phyloP scores from a whole-genome alignment of 2,797 vertebrate species.

The Acestrorhynchus altus region DNA sequence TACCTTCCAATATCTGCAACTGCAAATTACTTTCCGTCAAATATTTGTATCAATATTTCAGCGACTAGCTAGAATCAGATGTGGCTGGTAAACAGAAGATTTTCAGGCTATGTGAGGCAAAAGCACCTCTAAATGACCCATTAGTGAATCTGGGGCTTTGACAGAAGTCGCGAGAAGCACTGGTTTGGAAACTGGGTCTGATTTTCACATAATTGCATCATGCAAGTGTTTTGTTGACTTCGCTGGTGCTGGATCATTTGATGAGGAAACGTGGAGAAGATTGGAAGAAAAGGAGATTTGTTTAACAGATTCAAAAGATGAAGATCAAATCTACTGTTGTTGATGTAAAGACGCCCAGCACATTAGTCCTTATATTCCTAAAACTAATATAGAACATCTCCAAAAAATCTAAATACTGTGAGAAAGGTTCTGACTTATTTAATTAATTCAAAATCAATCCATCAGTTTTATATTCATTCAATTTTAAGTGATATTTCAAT shows the following conservation, averaged over 20 bases:
- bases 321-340: too few species aligned
- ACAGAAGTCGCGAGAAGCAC: not conserved
- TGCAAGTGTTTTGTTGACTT: constrained; percentile 60
- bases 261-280: constrained; percentile 23
- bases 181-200: constrained; percentile 10
- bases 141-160: constrained; percentile 11
- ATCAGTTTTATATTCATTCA: too few species aligned
- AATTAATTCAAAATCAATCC: too few species aligned
- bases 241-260: constrained; percentile 24
- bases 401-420: too few species aligned
- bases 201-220: constrained; percentile 73
- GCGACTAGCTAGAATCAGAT: not conserved
- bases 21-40: constrained; percentile 2
- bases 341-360: constrained; percentile 16
- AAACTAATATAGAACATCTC: too few species aligned
- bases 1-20: not conserved
- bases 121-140: constrained; percentile 18
- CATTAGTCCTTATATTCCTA: constrained; percentile 19
- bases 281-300: constrained; percentile 1
- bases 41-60: constrained; percentile 7
- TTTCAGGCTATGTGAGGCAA: not conserved
- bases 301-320: too few species aligned
- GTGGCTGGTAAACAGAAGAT: not conserved
- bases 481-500: too few species aligned
- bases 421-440: too few species aligned